These are phyloP conservation scores for Lasioglossum lativentre DNA, from an alignment of 2,888 invertebrate species.

Conservation along the genomic window DNA sequence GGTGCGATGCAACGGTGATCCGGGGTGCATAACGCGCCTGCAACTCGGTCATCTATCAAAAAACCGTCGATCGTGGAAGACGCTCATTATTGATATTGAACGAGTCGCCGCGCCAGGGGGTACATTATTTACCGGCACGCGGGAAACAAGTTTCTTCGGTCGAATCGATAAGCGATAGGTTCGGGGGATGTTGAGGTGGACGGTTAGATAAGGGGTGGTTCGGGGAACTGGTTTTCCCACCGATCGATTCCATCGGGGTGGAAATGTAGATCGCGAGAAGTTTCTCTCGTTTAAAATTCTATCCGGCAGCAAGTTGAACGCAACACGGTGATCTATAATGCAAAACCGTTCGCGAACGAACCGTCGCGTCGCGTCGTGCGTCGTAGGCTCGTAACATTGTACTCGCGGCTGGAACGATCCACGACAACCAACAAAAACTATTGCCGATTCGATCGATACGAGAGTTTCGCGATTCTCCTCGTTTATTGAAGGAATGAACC, in stretches of 20 bases:
- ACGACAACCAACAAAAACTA: background rate
- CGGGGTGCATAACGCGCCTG: conserved; percentile 42
- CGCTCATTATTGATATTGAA: conserved; percentile 38
- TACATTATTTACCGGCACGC: conserved; percentile 23
- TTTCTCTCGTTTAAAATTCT: conserved; percentile 48
- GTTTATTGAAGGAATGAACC: background rate
- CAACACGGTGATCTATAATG: conserved; percentile 42
- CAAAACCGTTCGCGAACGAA: conserved; percentile 23
- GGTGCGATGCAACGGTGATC: background rate
- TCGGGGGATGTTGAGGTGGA: background rate
- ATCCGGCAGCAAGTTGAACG: conserved; percentile 19
- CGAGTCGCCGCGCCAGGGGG: background rate
- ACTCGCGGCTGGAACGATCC: background rate
- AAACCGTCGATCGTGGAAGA: conserved; percentile 11
- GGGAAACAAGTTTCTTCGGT: conserved; percentile 15
- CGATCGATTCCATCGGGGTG: conserved; percentile 29
- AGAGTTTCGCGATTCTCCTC: background rate
- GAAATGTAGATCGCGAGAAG: conserved; percentile 38
- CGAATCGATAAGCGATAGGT: background rate
- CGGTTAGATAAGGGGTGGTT: background rate
- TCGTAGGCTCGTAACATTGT: background rate
- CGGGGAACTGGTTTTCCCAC: background rate
- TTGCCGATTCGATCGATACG: background rate
- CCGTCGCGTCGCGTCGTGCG: no score
- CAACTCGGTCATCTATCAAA: conserved; percentile 42